Base-by-base conservation (phyloP, 2,113 vertebrate species). In the Ancistrus triradiatus region DNA sequence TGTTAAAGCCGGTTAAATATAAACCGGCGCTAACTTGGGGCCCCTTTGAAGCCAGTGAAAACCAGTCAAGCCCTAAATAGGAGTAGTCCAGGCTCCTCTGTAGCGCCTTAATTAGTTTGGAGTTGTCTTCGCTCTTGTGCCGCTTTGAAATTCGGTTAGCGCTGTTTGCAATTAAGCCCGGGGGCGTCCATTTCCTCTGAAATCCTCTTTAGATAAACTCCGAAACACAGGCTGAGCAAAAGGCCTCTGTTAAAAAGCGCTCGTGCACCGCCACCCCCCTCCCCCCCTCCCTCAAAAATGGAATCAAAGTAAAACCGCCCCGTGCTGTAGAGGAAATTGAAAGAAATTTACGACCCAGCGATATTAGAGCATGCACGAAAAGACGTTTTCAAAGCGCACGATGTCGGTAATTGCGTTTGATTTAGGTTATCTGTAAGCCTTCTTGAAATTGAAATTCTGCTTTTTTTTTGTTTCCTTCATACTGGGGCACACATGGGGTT, bases 11-110 rank as follows among this genome's bases (percentile, higher is more conserved):
- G 62, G 80, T 86, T 88, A 83, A 85, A 86, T 80, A 82, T 85
- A 83, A 85, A 84, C 80, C 76, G 2, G 65, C 46, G 59, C 69
- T 84, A 82, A 84, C 80, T 80, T 67, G 27, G 73, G 78, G 74
- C 80, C 75, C 63, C 83, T 85, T 84, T 86, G 81, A 86, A 85
- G 81, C 80, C 73, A 80, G 77, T 82, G 78, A 77, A 86, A 86
- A 73, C 70, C 82, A 85, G 78, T 49, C 73, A 81, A 83, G 83
- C 83, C 75, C 82, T 81, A 83, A 87, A 85, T 82, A 76, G 79
- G 73, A 81, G 79, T 72, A 72, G 78, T 74, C 11, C 27, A 71
- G 79, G 74, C 72, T 69, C n/a, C 47, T 33, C 52, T 59, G 73
- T 59, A 68, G 69, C 73, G 66, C 69, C 77, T 67, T 77, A 79